Percentiles rank a stretch among this genome's conserved stretches.
Evolutionary conservation across 2,113 vertebrate species (phyloP).

Genomic region (Brachyhypopomus gauderio): DNA sequence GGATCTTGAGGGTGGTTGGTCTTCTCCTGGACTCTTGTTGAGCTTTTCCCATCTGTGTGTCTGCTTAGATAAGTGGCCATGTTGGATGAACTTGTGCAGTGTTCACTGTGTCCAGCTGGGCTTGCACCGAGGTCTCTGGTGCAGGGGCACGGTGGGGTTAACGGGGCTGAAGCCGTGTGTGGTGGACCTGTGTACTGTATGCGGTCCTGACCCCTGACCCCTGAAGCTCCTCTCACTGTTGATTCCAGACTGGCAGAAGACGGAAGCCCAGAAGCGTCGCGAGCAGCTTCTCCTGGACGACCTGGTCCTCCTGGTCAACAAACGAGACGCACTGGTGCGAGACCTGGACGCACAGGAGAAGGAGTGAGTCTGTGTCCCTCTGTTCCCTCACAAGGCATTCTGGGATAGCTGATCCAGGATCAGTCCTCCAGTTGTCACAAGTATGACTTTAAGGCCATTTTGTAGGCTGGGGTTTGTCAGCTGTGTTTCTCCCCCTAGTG

Average conservation of each 20-base stretch:
- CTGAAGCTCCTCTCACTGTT: slow-evolving; percentile 31
- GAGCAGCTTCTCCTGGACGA: slow-evolving; percentile 96
- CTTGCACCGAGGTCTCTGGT: no score
- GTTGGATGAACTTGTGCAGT: no score
- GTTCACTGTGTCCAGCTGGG: no score
- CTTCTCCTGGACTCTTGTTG: not conserved
- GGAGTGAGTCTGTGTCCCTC: slow-evolving; percentile 76
- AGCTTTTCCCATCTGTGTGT: not conserved
- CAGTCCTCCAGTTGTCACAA: slow-evolving; percentile 4
- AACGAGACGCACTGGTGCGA: slow-evolving; percentile 90
- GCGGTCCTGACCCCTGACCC: not conserved
- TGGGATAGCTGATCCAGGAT: not conserved
- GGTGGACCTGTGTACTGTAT: not conserved
- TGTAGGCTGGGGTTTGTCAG: no score
- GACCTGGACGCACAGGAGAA: slow-evolving; percentile 96
- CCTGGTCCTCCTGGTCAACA: slow-evolving; percentile 95
- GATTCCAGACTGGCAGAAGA: slow-evolving; percentile 94
- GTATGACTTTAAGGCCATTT: not conserved
- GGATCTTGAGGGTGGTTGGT: not conserved
- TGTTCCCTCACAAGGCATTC: not conserved
- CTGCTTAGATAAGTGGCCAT: no score
- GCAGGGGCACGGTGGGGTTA: not conserved
- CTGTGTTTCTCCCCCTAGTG: no score
- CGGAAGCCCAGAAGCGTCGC: slow-evolving; percentile 93
- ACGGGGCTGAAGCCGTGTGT: not conserved